phyloP scores from a whole-genome alignment of 2,888 invertebrate genomes.

The Patella caerulea region DNA sequence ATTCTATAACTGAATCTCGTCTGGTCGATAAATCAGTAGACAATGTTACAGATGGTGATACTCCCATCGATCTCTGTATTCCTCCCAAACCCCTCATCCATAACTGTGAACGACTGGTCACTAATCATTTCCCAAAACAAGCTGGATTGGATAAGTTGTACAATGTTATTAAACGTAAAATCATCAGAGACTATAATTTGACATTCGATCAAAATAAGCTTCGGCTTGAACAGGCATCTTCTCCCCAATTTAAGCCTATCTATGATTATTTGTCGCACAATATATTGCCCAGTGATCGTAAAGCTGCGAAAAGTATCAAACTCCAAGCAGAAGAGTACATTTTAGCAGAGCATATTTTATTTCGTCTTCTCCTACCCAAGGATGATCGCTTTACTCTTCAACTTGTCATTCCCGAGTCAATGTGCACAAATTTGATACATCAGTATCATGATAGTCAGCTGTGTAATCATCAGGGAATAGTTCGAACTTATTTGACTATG shows the following conservation, averaged over 20 bases:
- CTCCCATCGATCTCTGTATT: no score
- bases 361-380: not conserved
- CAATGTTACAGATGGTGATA: no score
- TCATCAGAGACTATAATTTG: not conserved
- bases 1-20: no score
- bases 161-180: not conserved
- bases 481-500: not conserved
- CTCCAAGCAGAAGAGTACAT: not conserved
- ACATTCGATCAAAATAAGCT: not conserved
- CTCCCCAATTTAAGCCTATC: not conserved
- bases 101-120: not conserved
- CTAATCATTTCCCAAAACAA: not conserved
- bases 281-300: not conserved
- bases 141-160: not conserved
- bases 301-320: not conserved
- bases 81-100: not conserved
- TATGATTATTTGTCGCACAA: not conserved
- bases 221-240: not conserved
- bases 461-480: not conserved
- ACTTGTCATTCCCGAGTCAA: not conserved
- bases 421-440: conserved; percentile 6
- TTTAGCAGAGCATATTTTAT: not conserved
- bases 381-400: not conserved
- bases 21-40: no score
- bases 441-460: not conserved